Percentiles rank a stretch among this genome's conserved stretches.
Evolutionary conservation across 2,113 vertebrate genomes (phyloP).

Genomic region (Meleagris gallopavo): DNA sequence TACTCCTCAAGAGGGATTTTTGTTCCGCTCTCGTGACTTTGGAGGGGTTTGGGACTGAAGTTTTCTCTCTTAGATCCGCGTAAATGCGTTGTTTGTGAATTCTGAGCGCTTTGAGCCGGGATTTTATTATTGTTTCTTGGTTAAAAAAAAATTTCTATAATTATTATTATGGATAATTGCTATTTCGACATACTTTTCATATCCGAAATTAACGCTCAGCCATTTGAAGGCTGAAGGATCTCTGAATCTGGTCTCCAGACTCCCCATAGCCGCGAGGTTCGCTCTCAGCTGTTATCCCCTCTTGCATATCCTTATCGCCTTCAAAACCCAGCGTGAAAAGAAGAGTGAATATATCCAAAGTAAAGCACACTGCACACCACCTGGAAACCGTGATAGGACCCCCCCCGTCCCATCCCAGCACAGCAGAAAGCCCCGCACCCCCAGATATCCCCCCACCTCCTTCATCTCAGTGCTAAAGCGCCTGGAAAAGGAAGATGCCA

Average conservation of each 20-base stretch:
- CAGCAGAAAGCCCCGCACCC: background rate
- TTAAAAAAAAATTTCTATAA: background rate
- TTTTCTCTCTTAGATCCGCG: conserved; percentile 10
- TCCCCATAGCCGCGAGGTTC: conserved; percentile 40
- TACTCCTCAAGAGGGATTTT: background rate
- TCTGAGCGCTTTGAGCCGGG: background rate
- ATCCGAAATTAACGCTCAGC: background rate
- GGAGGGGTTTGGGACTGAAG: background rate
- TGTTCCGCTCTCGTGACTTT: background rate
- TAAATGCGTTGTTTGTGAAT: background rate
- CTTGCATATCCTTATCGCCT: background rate
- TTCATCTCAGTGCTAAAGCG: background rate
- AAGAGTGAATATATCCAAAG: background rate
- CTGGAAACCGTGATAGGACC: too few relatives aligned
- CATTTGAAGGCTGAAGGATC: background rate
- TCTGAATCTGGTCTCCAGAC: conserved; percentile 12
- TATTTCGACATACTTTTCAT: background rate
- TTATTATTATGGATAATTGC: background rate
- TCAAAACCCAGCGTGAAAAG: background rate
- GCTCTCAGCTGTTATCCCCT: conserved; percentile 33
- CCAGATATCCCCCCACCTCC: background rate
- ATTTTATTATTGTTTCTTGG: background rate
- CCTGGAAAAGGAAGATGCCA: background rate
- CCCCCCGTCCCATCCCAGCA: background rate
- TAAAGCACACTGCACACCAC: background rate